Evolutionary conservation across 2,888 invertebrate genomes (phyloP), one percentile per base, ranked within the genome.

Genomic region (Callyntrura sp.): DNA sequence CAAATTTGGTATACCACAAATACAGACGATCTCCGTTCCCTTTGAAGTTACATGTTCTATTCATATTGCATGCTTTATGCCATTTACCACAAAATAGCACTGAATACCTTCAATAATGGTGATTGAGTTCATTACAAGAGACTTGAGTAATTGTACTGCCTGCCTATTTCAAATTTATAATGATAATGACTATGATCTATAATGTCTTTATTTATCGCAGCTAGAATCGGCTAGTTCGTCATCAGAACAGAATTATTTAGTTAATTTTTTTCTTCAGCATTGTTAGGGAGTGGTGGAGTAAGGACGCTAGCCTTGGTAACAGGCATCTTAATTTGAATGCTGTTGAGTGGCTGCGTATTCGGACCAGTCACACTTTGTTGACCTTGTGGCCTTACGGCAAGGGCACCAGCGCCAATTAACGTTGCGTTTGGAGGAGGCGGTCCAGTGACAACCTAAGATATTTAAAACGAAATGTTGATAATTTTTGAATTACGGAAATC

Each of bases 401-500:
- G 28, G 6, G 62, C 43, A 14, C 81, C 70, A 0, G 70, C 20
- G 8, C 81, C 60, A 8, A 85, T 85, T 2, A 81, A 60, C 12
- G 85, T 65, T 12, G 81, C 85, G 12, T 84, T 89, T 51, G 78
- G 79, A 9, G 85, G 65, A n/a, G 85, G 85, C 0, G 73, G 84
- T 23, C 85, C 89, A 45, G 89, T 79, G 0, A 85, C 85, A 48
- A 85, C 89, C 89, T 90, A 45, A n/a, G 2, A 73, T 73, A 9
- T 73, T 45, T 45, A 73, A 25, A 48, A 35, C 6, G 35, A 35
- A 35, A 35, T 6, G 6, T 6, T n/a, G n/a, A 35, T 35, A 35
- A 35, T 35, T 35, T 35, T 35, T n/a, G n/a, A n/a, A n/a, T n/a
- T n/a, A n/a, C n/a, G n/a, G n/a, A n/a, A n/a, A n/a, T n/a, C n/a